Base-by-base conservation (phyloP, 1,140 invertebrate genomes). In the Batillaria attramentaria region DNA sequence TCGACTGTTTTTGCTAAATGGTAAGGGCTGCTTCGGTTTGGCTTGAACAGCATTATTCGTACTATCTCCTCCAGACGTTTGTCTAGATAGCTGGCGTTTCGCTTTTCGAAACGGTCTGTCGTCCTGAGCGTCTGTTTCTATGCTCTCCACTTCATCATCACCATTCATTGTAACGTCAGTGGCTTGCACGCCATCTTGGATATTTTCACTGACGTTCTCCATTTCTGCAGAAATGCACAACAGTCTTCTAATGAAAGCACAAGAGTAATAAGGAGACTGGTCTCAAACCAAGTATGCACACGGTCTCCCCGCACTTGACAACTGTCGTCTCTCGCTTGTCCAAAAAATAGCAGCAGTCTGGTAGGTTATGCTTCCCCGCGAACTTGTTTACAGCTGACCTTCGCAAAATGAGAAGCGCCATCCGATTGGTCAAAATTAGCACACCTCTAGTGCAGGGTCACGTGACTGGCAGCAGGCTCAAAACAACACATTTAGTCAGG, bases 1-100 rank as follows among this genome's bases (percentile, higher is more conserved):
- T 33, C 85, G 79, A 80, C 86, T 87, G 69, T 87, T 87, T 80
- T 87, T 87, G n/a, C 81, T 75, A 42, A 84, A 73, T 24, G 80
- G 75, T 35, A 80, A 62, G 43, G 77, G 31, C 66, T 81, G 75
- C 46, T 83, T 83, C 24, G 65, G 50, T 33, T 68, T 69, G 39
- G 31, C 50, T 66, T 46, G 43, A 57, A 69, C 77, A 60, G 69
- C 73, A 72, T 66, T 79, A 37, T 78, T 77, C 39, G 72, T 72
- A 43, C 75, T 65, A 28, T 79, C 82, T 62, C 78, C 70, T 16
- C 72, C 77, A 33, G 77, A 66, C 41, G 70, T 77, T 10, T 72
- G 75, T 66, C 77, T 78, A 16, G 77, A 66, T 60, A 83, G 62
- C 24, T 72, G 68, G 28, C 82, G 60, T 54, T 81, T 83, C 2